phyloP scores from a whole-genome alignment of 2,797 vertebrate species.

The Streptopelia turtur region DNA sequence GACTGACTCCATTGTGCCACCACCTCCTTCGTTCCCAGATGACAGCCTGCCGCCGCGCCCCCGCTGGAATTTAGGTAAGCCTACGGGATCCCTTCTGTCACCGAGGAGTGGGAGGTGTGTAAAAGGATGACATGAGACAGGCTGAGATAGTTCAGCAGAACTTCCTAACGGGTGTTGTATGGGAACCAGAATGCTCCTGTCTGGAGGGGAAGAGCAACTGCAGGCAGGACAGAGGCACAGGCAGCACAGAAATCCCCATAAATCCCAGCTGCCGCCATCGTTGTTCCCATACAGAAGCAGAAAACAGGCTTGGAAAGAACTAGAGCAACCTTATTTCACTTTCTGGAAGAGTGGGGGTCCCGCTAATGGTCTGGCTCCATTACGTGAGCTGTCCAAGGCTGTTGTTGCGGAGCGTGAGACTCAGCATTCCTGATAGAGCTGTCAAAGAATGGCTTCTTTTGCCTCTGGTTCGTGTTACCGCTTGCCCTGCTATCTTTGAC shows the following conservation, averaged over 20 bases:
- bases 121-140: conserved; percentile 48
- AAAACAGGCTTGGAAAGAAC: not conserved
- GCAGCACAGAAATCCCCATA: not conserved
- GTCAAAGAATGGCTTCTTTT: not conserved
- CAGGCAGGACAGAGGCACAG: not conserved
- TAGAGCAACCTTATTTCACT: not conserved
- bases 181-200: not conserved
- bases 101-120: conserved; percentile 6
- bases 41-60: conserved; percentile 93
- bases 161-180: conserved; percentile 9
- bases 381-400: not conserved
- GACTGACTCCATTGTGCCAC: conserved; percentile 72
- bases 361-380: not conserved
- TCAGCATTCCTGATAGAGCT: not conserved
- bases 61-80: conserved; percentile 92
- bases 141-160: conserved; percentile 42
- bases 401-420: not conserved
- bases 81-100: conserved; percentile 62
- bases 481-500: not conserved
- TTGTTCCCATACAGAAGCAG: fast-evolving
- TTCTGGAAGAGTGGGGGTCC: not conserved
- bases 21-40: conserved; percentile 83
- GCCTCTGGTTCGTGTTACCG: not conserved
- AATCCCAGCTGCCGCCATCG: fast-evolving
- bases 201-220: not conserved